A percentile compares a stretch with the other conserved stretches of the same genome.
Conservation (phyloP, 2,113 vertebrate species). For the Sceloporus tristichus region DNA sequence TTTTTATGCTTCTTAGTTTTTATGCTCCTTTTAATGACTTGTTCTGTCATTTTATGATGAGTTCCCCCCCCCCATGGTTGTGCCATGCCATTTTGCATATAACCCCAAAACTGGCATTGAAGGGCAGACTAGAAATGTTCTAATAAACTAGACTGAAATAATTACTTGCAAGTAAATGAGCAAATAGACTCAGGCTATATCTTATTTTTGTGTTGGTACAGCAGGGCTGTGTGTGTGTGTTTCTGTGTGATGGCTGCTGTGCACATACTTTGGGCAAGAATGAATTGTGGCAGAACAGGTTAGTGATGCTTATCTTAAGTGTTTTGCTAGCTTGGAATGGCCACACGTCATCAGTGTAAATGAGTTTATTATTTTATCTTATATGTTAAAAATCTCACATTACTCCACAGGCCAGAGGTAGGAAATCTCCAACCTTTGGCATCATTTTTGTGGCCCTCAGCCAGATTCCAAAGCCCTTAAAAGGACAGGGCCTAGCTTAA, state of each 20-base stretch:
- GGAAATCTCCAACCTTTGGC: too few relatives aligned
- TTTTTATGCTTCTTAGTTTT: background rate
- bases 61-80: background rate
- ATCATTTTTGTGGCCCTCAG: too few relatives aligned
- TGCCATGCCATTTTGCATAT: background rate
- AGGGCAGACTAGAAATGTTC: background rate
- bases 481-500: too few relatives aligned
- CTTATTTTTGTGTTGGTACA: background rate
- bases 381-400: background rate
- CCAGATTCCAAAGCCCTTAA: too few relatives aligned
- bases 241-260: background rate
- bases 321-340: conserved; percentile 16
- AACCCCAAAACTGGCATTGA: background rate
- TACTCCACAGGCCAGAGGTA: background rate
- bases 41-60: background rate
- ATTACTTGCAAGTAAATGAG: background rate
- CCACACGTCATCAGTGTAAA: background rate
- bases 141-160: background rate
- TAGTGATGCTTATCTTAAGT: conserved; percentile 17
- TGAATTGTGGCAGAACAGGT: conserved; percentile 19
- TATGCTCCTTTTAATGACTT: background rate
- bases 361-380: conserved; percentile 2
- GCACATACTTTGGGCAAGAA: conserved; percentile 2
- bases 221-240: background rate
- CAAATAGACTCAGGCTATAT: too few relatives aligned